Conservation (phyloP, 2,797 vertebrate species). For the Dendrocincla tyrannina region DNA sequence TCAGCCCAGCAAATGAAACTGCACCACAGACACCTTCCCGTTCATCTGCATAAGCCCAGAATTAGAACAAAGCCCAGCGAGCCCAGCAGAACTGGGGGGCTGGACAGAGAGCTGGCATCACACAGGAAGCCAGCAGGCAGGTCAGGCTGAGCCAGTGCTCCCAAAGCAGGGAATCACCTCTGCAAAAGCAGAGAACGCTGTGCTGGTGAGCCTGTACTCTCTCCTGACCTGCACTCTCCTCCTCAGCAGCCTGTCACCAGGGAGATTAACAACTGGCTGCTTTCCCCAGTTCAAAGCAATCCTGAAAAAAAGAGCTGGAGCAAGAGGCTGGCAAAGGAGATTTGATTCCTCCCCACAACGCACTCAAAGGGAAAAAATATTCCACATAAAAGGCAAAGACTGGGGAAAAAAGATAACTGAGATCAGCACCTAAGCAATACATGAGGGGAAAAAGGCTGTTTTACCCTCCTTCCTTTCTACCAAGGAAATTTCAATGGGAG, state of each 20-base stretch:
- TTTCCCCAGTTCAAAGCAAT: slow-evolving; percentile 55
- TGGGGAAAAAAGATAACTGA: slow-evolving; percentile 43
- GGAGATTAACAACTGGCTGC: slow-evolving; percentile 56
- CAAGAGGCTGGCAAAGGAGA: slow-evolving; percentile 32
- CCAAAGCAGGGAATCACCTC: not conserved
- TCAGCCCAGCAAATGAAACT: not conserved
- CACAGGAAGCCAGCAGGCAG: not conserved
- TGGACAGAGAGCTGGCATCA: not conserved
- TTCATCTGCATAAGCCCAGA: not conserved
- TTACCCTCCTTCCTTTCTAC: slow-evolving; percentile 28
- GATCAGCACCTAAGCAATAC: slow-evolving; percentile 56
- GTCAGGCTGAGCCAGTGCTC: not conserved
- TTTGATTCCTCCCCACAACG: not conserved
- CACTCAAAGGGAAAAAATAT: slow-evolving; percentile 31
- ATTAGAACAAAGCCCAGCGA: not conserved
- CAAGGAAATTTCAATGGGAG: slow-evolving; percentile 52
- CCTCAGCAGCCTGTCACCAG: slow-evolving; percentile 36
- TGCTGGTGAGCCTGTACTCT: not conserved
- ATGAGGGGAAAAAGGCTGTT: slow-evolving; percentile 16
- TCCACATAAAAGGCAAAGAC: slow-evolving; percentile 48
- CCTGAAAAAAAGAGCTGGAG: slow-evolving; percentile 12
- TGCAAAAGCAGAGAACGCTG: not conserved
- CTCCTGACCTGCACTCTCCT: slow-evolving; percentile 12
- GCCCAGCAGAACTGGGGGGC: not conserved
- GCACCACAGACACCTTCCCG: not conserved